phyloP scores from a whole-genome alignment of 2,888 invertebrate species.

The Nematopogon swammerdamellus region DNA sequence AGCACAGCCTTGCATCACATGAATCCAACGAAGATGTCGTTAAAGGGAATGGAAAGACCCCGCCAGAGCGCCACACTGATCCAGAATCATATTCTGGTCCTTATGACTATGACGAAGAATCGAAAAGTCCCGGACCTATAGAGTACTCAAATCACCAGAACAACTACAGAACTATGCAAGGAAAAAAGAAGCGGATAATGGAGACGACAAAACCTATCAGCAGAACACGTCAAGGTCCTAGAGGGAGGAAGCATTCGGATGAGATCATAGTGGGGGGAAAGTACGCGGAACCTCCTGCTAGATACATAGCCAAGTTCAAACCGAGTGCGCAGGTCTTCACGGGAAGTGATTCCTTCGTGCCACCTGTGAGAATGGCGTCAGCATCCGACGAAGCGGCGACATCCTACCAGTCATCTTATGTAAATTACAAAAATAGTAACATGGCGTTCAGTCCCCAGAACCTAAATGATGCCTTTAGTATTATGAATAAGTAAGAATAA shows the following conservation, averaged over 20 bases:
- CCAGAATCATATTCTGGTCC: background rate
- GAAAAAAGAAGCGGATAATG: no score
- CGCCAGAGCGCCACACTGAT: background rate
- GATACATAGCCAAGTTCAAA: constrained; percentile 24
- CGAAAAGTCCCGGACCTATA: background rate
- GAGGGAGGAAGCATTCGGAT: background rate
- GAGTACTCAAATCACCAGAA: background rate
- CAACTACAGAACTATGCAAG: background rate
- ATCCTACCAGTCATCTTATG: constrained; percentile 32
- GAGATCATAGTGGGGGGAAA: constrained; percentile 33
- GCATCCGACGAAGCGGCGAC: constrained; percentile 22
- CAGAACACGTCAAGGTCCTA: no score
- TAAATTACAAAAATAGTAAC: constrained; percentile 44
- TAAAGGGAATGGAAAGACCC: background rate
- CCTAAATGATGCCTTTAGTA: constrained; percentile 46
- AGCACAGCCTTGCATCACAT: background rate
- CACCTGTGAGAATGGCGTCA: constrained; percentile 14
- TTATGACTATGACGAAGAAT: no score
- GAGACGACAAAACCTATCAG: no score
- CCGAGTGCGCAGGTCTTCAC: constrained; percentile 19
- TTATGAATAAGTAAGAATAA: constrained; percentile 12
- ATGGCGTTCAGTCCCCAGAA: constrained; percentile 49
- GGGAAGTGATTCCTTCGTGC: constrained; percentile 20
- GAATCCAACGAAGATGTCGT: background rate
- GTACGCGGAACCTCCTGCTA: constrained; percentile 42